phyloP scores from a whole-genome alignment of 1,140 invertebrate species.

The Cataglyphis hispanica region DNA sequence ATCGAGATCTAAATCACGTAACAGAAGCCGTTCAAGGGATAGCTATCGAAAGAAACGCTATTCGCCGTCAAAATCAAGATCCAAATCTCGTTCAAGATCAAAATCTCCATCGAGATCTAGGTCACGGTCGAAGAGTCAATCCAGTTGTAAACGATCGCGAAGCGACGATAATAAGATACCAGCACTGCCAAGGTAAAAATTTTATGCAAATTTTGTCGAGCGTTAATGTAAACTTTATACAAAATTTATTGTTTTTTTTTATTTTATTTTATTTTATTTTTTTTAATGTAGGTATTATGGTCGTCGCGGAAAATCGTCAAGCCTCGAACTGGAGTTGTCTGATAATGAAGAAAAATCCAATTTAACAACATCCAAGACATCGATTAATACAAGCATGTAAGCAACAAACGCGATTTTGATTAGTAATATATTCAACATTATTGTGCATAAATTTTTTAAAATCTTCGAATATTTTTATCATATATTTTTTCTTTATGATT shows the following conservation, averaged over 20 bases:
- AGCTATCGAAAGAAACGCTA: slow-evolving; percentile 80
- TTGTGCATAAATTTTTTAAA: not conserved
- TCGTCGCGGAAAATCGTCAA: slow-evolving; percentile 87
- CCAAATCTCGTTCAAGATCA: slow-evolving; percentile 78
- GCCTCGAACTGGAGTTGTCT: slow-evolving; percentile 84
- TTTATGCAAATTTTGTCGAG: not conserved
- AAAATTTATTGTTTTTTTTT: too few relatives aligned
- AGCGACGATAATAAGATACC: slow-evolving; percentile 83
- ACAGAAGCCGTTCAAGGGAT: slow-evolving; percentile 80
- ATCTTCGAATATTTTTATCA: slow-evolving; percentile 19
- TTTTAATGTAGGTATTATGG: slow-evolving; percentile 89
- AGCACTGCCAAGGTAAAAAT: slow-evolving; percentile 82
- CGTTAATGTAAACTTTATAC: not conserved
- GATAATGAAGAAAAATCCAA: slow-evolving; percentile 83
- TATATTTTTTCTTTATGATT: too few relatives aligned
- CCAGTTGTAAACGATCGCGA: slow-evolving; percentile 80
- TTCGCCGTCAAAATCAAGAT: slow-evolving; percentile 78
- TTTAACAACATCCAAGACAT: slow-evolving; percentile 76
- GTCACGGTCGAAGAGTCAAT: slow-evolving; percentile 82
- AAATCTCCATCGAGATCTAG: slow-evolving; percentile 79
- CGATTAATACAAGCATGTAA: slow-evolving; percentile 82
- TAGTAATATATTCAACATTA: slow-evolving; percentile 24
- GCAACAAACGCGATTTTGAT: not conserved
- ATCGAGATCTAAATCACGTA: slow-evolving; percentile 83
- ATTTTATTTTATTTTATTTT: too few relatives aligned